A percentile compares a stretch with the other conserved stretches of the same genome.
Evolutionary conservation across 2,888 invertebrate species (phyloP).

Genomic region (Helleia helle): DNA sequence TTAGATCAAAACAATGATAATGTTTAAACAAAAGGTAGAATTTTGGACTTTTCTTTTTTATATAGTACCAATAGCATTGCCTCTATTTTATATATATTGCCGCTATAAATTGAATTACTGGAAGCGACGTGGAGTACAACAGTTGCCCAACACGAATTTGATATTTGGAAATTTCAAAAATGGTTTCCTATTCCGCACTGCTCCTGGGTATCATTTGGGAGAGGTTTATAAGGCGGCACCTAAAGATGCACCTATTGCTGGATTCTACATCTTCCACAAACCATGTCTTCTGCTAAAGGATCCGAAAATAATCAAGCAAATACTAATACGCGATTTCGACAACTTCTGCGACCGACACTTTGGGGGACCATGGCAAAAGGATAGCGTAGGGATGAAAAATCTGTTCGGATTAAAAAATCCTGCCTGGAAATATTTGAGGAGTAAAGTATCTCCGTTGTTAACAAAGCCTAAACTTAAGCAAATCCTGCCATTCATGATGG

Average conservation of each 20-base stretch:
- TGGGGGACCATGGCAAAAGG: conserved; percentile 24
- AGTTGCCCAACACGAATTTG: conserved; percentile 16
- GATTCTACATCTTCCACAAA: conserved; percentile 28
- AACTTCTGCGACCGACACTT: conserved; percentile 26
- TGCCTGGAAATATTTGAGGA: conserved; percentile 26
- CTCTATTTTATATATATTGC: conserved; percentile 2
- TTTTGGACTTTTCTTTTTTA: not conserved
- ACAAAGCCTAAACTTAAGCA: conserved; percentile 21
- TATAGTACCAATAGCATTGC: not conserved
- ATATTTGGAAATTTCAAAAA: conserved; percentile 28
- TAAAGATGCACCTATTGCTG: conserved; percentile 19
- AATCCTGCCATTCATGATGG: conserved; percentile 25
- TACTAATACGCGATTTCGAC: conserved; percentile 23
- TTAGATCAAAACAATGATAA: not conserved
- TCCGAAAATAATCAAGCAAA: conserved; percentile 26
- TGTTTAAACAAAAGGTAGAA: not conserved
- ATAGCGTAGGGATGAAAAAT: conserved; percentile 28
- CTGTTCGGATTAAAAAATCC: conserved; percentile 26
- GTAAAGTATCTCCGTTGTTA: conserved; percentile 23
- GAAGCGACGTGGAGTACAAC: conserved; percentile 19
- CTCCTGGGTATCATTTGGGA: conserved; percentile 26
- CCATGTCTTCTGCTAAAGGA: conserved; percentile 26
- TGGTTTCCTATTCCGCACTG: conserved; percentile 24
- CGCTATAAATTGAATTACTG: conserved; percentile 19
- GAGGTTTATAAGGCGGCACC: conserved; percentile 19